phyloP scores from a whole-genome alignment of 2,797 vertebrate genomes.

The Threskiornis aethiopicus region DNA sequence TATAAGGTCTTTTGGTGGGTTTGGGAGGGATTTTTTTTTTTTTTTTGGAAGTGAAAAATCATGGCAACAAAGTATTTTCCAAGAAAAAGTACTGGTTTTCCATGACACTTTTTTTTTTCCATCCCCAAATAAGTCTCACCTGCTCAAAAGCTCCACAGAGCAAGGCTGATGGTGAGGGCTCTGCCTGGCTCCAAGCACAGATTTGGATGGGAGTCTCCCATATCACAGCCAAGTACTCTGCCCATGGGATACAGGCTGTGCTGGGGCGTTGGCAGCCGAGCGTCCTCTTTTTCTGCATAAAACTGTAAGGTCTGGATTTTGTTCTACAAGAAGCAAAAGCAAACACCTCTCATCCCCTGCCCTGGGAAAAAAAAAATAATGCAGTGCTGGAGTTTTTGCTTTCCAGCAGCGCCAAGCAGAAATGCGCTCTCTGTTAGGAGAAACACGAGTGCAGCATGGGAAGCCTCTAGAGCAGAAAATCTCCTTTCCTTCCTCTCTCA shows the following conservation, averaged over 20 bases:
- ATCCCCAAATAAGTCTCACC: not conserved
- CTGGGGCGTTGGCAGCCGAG: not conserved
- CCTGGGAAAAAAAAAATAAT: too few relatives aligned
- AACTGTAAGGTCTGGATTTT: not conserved
- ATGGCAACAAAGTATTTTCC: not conserved
- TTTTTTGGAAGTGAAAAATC: not conserved
- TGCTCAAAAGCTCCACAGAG: not conserved
- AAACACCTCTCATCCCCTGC: not conserved
- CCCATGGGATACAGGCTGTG: not conserved
- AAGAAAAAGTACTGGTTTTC: not conserved
- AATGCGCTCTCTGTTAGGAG: not conserved
- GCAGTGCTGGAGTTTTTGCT: not conserved
- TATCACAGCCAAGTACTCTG: not conserved
- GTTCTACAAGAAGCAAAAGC: not conserved
- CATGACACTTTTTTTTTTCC: not conserved
- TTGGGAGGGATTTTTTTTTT: not conserved
- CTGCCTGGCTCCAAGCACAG: not conserved
- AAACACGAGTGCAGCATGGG: rapidly evolving
- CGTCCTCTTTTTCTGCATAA: not conserved
- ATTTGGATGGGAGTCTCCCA: rapidly evolving
- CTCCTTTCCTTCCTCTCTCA: not conserved
- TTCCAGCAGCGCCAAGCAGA: not conserved
- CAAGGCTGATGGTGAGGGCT: rapidly evolving
- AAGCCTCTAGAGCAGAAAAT: not conserved
- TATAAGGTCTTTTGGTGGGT: rapidly evolving